Percentiles rank a stretch among this genome's conserved stretches.
These are phyloP conservation scores for Morpho deidamia DNA, from an alignment of 2,888 invertebrate genomes.

Conservation along the genomic window DNA sequence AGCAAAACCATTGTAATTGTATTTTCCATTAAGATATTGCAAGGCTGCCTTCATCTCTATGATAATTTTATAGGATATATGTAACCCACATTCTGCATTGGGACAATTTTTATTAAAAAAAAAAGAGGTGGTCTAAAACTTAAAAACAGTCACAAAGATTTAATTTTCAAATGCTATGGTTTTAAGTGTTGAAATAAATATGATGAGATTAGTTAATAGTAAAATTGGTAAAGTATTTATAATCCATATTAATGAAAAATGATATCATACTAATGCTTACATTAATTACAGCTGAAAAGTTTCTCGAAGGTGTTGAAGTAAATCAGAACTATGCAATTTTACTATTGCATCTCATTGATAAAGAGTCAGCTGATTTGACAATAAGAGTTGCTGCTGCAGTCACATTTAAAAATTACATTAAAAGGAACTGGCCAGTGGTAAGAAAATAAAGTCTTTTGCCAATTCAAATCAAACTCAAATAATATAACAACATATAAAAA, in stretches of 20 bases:
- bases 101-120: too few species aligned
- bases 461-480: background rate
- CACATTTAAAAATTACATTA: slow-evolving; percentile 97
- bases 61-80: too few species aligned
- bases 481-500: background rate
- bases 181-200: background rate
- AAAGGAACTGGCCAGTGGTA: slow-evolving; percentile 95
- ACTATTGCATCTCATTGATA: slow-evolving; percentile 91
- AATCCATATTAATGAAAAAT: background rate
- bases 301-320: slow-evolving; percentile 91
- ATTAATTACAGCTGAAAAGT: slow-evolving; percentile 88
- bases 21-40: too few species aligned
- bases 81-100: too few species aligned
- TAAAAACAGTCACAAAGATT: too few species aligned
- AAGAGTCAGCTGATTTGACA: slow-evolving; percentile 86
- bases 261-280: background rate
- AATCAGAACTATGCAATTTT: slow-evolving; percentile 95
- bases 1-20: too few species aligned
- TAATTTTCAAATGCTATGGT: too few species aligned
- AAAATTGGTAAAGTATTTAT: background rate
- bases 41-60: too few species aligned
- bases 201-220: background rate
- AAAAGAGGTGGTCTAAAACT: too few species aligned
- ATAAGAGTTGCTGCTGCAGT: slow-evolving; percentile 94
- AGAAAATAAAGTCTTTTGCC: slow-evolving; percentile 34